These are phyloP conservation scores for Acleris sparsana DNA, from an alignment of 2,888 invertebrate genomes.

Conservation along the genomic window DNA sequence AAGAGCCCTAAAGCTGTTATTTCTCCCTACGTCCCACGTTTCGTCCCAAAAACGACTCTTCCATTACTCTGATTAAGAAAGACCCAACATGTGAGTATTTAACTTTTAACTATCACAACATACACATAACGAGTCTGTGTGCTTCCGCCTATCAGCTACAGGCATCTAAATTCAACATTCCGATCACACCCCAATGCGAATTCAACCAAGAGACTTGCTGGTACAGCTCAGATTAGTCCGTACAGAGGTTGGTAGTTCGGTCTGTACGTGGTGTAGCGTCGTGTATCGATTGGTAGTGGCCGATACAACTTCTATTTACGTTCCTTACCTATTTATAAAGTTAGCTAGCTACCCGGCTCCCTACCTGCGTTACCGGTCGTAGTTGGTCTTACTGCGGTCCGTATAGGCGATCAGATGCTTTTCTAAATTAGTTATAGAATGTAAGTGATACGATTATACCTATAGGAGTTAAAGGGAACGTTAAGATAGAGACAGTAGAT, in stretches of 20 bases:
- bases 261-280: conserved; percentile 47
- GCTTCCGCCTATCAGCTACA: conserved; percentile 54
- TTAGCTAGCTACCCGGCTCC: conserved; percentile 61
- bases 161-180: conserved; percentile 53
- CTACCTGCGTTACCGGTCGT: conserved; percentile 67
- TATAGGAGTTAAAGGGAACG: too few relatives aligned
- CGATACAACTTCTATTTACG: conserved; percentile 81
- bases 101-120: conserved; percentile 74
- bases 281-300: conserved; percentile 78
- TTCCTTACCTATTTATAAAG: conserved; percentile 82
- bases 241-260: conserved; percentile 46
- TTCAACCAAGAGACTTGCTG: conserved; percentile 30
- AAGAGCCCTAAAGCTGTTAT: conserved; percentile 9
- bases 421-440: conserved; percentile 23
- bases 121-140: conserved; percentile 57
- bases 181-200: conserved; percentile 38
- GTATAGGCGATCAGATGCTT: conserved; percentile 29
- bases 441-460: background rate
- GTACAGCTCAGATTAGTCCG: conserved; percentile 47
- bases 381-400: conserved; percentile 42
- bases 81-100: conserved; percentile 73
- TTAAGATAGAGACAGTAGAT: too few relatives aligned
- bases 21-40: conserved; percentile 12
- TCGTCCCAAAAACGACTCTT: conserved; percentile 59
- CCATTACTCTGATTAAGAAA: conserved; percentile 78